Percentiles rank a stretch among this genome's conserved stretches.
Evolutionary conservation across 2,888 invertebrate species (phyloP).

Genomic region (Drosophila austrosaltans): DNA sequence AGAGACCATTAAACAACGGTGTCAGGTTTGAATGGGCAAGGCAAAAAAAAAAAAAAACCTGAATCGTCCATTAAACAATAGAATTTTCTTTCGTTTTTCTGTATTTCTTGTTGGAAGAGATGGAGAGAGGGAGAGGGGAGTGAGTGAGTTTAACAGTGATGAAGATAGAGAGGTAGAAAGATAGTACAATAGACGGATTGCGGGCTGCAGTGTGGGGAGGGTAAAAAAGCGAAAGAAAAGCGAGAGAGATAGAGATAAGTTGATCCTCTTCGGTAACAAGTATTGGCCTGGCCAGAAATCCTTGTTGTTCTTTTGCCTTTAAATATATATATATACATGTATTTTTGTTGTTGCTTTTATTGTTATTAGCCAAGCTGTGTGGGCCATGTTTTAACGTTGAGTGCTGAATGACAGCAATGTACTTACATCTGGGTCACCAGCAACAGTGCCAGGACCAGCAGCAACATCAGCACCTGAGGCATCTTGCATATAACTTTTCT

Average conservation of each 20-base stretch:
- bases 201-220: background rate
- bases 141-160: background rate
- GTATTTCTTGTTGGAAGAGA: background rate
- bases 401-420: slow-evolving; percentile 56
- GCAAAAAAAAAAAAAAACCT: slow-evolving; percentile 51
- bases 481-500: slow-evolving; percentile 24
- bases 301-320: too few relatives aligned
- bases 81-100: slow-evolving; percentile 39
- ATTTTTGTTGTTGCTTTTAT: slow-evolving; percentile 52
- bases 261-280: slow-evolving; percentile 10
- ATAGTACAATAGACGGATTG: background rate
- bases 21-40: slow-evolving; percentile 70
- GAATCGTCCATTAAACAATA: slow-evolving; percentile 77
- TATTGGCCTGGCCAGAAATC: slow-evolving; percentile 8
- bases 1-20: slow-evolving; percentile 73
- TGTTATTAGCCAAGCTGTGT: slow-evolving; percentile 64
- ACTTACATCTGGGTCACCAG: slow-evolving; percentile 73
- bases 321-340: too few relatives aligned
- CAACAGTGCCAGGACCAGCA: slow-evolving; percentile 12
- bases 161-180: background rate
- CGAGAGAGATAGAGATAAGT: background rate
- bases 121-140: background rate
- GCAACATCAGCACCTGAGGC: slow-evolving; percentile 14
- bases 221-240: background rate
- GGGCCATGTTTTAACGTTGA: slow-evolving; percentile 70